Evolutionary conservation across 2,113 vertebrate species (phyloP).

Genomic region (Aspidoscelis tigris): DNA sequence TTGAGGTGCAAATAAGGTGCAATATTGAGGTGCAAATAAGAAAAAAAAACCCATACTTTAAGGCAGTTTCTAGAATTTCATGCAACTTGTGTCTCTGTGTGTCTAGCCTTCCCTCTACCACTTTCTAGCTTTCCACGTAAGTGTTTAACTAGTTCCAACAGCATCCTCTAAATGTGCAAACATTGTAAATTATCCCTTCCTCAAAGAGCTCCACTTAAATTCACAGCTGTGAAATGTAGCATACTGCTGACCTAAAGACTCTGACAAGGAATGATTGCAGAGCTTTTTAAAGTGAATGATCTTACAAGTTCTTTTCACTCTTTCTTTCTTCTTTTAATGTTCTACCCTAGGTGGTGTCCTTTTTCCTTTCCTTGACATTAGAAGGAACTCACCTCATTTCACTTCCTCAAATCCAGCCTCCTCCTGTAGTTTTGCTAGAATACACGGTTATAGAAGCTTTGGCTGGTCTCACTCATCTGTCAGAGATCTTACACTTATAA

Average conservation of each 20-base stretch:
- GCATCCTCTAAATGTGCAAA: neutral
- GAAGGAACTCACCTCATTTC: slow-evolving; percentile 45
- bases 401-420: slow-evolving; percentile 37
- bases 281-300: slow-evolving; percentile 33
- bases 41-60: no score
- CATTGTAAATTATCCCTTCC: neutral
- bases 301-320: slow-evolving; percentile 46
- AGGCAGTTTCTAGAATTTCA: no score
- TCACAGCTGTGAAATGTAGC: neutral
- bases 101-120: neutral
- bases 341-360: slow-evolving; percentile 11
- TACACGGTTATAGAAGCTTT: slow-evolving; percentile 48
- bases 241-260: neutral
- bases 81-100: no score
- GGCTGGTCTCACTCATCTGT: neutral
- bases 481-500: neutral
- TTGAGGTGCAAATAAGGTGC: no score
- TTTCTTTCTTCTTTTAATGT: slow-evolving; percentile 19
- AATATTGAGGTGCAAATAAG: no score
- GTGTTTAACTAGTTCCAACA: neutral
- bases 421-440: slow-evolving; percentile 15
- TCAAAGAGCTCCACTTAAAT: neutral
- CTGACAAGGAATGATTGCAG: slow-evolving; percentile 14
- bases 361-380: slow-evolving; percentile 39
- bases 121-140: neutral